Evolutionary conservation across 2,113 vertebrate species (phyloP).

Genomic region (Camarhynchus parvulus): DNA sequence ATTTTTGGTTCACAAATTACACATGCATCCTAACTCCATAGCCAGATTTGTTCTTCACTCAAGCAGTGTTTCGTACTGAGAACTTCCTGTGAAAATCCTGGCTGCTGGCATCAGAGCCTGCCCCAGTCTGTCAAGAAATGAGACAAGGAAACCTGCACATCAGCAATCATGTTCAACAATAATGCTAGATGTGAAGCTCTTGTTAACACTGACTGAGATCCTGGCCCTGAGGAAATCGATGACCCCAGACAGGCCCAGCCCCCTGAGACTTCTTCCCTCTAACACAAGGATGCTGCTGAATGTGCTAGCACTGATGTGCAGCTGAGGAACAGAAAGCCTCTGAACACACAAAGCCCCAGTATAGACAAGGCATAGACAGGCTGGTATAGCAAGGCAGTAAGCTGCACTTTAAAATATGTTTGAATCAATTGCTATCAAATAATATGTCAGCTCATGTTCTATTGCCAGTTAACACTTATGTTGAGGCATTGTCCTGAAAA

Average conservation of each 20-base stretch:
- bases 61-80: not conserved
- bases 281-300: not conserved
- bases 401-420: not conserved
- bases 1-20: not conserved
- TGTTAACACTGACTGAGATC: not conserved
- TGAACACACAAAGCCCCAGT: not conserved
- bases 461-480: not conserved
- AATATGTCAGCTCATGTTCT: not conserved
- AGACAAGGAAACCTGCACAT: not conserved
- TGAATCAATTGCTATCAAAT: not conserved
- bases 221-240: not conserved
- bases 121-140: not conserved
- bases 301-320: not conserved
- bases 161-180: not conserved
- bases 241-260: not conserved
- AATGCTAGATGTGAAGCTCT: not conserved
- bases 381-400: not conserved
- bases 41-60: not conserved
- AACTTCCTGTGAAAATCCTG: not conserved
- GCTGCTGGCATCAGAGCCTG: not conserved
- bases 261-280: not conserved
- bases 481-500: not conserved
- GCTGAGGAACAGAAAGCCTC: not conserved
- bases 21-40: accelerated
- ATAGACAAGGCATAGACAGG: not conserved